Conservation (phyloP, 2,113 vertebrate species). For the Lampris megalopsis region DNA sequence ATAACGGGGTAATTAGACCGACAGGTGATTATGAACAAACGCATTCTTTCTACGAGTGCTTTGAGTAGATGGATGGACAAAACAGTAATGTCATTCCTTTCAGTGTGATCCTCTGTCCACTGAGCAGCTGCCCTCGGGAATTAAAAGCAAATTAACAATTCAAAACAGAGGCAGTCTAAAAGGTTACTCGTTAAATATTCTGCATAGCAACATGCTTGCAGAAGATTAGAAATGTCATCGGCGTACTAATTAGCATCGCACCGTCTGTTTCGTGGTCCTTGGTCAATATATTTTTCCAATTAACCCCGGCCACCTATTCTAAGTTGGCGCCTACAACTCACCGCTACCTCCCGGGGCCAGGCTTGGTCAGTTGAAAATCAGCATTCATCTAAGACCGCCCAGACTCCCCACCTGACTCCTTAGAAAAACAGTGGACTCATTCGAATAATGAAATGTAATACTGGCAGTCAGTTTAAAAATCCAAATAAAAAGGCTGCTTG, state of each 20-base stretch:
- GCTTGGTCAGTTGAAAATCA: not conserved
- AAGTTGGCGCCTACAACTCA: not conserved
- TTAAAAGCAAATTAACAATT: conserved; percentile 44
- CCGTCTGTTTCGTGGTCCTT: conserved; percentile 28
- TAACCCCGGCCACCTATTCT: conserved; percentile 44
- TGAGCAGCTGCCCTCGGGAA: conserved; percentile 1
- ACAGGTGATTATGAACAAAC: conserved; percentile 39
- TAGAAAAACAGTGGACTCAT: no score
- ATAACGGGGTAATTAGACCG: conserved; percentile 43
- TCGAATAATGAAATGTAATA: not conserved
- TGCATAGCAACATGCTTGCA: conserved; percentile 21
- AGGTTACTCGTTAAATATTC: conserved; percentile 58
- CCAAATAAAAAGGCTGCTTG: not conserved
- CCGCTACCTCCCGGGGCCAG: not conserved
- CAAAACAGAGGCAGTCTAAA: conserved; percentile 51
- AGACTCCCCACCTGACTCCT: conserved; percentile 9
- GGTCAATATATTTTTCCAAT: conserved; percentile 40
- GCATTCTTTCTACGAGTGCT: conserved; percentile 20
- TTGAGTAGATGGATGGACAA: conserved; percentile 7
- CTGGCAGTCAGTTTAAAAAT: not conserved
- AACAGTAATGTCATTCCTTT: conserved; percentile 34
- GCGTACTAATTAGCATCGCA: conserved; percentile 55
- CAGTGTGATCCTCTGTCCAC: conserved; percentile 16
- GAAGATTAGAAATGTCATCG: conserved; percentile 42
- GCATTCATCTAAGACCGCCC: not conserved